Percentiles rank a stretch among this genome's conserved stretches.
phyloP scores from a whole-genome alignment of 2,113 vertebrate genomes.

The Chloebia gouldiae region DNA sequence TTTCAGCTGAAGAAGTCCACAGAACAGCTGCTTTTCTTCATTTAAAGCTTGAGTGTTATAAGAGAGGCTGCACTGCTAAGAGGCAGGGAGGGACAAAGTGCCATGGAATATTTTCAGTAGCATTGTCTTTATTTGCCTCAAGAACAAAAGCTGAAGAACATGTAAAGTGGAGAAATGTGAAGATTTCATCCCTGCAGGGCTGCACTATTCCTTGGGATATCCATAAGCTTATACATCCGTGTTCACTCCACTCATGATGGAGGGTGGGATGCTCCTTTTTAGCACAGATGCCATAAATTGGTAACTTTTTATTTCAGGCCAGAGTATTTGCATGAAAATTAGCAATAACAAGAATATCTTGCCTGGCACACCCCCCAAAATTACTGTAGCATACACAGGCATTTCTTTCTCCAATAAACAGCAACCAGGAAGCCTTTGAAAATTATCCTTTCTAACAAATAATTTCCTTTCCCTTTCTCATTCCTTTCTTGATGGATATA shows the following conservation, averaged over 20 bases:
- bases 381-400: background rate
- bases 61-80: background rate
- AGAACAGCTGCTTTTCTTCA: background rate
- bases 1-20: background rate
- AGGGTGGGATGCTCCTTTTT: background rate
- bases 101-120: background rate
- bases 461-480: background rate
- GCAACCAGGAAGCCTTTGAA: background rate
- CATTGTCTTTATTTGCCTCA: background rate
- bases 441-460: background rate
- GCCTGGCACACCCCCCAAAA: background rate
- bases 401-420: conserved; percentile 29
- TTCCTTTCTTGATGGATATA: background rate
- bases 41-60: background rate
- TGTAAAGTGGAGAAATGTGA: background rate
- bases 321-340: background rate
- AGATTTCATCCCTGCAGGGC: background rate
- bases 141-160: background rate
- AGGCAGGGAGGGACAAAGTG: background rate
- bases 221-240: background rate
- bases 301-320: background rate
- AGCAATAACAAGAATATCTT: background rate
- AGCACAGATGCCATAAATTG: background rate
- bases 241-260: background rate
- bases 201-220: background rate